Conservation (phyloP, 1,140 invertebrate genomes). For the Microvelia longipes region DNA sequence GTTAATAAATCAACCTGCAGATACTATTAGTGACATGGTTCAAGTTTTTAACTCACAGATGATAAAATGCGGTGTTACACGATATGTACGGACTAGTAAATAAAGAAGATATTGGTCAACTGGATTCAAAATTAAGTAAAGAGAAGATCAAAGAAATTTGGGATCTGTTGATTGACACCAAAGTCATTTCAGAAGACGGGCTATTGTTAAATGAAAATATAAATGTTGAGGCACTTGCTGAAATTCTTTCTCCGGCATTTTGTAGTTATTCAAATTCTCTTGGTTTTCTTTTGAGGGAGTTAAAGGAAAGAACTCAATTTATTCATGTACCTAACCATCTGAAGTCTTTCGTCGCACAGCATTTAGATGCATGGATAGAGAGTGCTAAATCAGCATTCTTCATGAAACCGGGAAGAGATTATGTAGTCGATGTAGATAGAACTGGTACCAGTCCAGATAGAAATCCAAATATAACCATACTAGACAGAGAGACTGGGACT, state of each 20-base stretch:
- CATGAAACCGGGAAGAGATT: constrained; percentile 18
- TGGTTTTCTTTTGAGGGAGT: background rate
- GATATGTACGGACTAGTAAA: background rate
- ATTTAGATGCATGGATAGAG: constrained; percentile 23
- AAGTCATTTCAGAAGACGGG: background rate
- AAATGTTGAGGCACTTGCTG: background rate
- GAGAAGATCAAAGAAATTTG: constrained; percentile 12
- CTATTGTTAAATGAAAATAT: background rate
- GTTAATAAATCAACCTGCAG: background rate
- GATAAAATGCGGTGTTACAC: background rate
- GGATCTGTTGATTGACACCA: constrained; percentile 1
- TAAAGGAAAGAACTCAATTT: constrained; percentile 6
- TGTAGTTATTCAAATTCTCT: background rate
- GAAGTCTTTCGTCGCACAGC: constrained; percentile 17
- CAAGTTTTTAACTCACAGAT: background rate
- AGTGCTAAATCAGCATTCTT: constrained; percentile 20
- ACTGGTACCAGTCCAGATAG: constrained; percentile 21
- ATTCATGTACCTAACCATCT: constrained; percentile 18
- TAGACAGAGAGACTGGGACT: constrained; percentile 31
- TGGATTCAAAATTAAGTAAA: constrained; percentile 22
- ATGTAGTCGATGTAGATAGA: constrained; percentile 23
- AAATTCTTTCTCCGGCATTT: background rate
- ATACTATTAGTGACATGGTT: background rate
- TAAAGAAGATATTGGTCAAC: constrained; percentile 22
- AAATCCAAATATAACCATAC: constrained; percentile 24